A percentile compares a stretch with the other conserved stretches of the same genome.
These are phyloP conservation scores for Sminthurinus signatus DNA, from an alignment of 1,140 invertebrate genomes.

Conservation along the genomic window DNA sequence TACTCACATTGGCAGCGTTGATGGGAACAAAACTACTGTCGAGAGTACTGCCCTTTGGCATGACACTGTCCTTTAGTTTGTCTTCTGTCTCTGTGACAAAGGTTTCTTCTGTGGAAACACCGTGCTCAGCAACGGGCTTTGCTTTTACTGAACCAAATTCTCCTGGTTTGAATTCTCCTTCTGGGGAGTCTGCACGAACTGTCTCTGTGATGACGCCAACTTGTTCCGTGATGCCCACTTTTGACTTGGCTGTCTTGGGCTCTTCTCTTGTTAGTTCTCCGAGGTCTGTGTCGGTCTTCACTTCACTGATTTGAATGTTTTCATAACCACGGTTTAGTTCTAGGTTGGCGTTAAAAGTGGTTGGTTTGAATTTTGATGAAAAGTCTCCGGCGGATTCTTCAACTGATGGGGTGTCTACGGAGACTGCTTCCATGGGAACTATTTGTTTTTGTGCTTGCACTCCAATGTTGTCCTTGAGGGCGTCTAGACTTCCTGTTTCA, in stretches of 20 bases:
- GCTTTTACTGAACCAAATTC: background rate
- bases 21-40: background rate
- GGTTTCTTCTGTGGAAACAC: background rate
- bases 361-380: background rate
- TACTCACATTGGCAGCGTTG: background rate
- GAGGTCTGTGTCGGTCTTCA: background rate
- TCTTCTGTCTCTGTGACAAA: background rate
- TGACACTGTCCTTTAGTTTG: background rate
- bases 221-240: background rate
- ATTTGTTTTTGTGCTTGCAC: background rate
- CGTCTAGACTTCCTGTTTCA: background rate
- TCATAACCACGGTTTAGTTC: background rate
- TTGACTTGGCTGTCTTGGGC: background rate
- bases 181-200: background rate
- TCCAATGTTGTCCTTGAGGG: background rate
- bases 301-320: background rate
- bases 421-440: background rate
- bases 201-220: background rate
- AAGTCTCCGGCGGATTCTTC: constrained; percentile 2
- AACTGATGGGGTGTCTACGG: background rate
- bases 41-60: background rate
- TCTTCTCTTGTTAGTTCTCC: background rate
- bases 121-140: background rate
- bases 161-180: background rate
- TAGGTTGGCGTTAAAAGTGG: background rate